These are phyloP conservation scores for Drosophila monieri DNA, from an alignment of 2,888 invertebrate species.

Conservation along the genomic window DNA sequence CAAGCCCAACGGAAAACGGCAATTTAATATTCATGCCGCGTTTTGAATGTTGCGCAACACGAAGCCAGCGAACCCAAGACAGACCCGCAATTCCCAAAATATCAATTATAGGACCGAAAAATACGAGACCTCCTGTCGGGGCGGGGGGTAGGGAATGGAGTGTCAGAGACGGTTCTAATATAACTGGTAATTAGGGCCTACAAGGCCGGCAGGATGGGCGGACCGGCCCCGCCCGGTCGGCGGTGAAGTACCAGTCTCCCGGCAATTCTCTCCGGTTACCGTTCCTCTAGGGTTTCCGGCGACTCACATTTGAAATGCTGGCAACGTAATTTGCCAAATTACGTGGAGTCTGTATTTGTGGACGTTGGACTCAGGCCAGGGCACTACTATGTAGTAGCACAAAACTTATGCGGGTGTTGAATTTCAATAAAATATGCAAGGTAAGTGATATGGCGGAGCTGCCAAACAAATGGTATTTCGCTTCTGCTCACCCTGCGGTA, in stretches of 20 bases:
- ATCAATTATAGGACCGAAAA: slow-evolving; percentile 73
- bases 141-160: not conserved
- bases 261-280: slow-evolving; percentile 17
- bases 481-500: not conserved
- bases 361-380: not conserved
- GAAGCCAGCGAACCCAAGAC: slow-evolving; percentile 27
- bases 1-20: not conserved
- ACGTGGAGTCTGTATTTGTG: slow-evolving; percentile 56
- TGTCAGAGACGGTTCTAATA: slow-evolving; percentile 50
- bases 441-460: slow-evolving; percentile 38
- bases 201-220: slow-evolving; percentile 23
- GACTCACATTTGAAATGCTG: slow-evolving; percentile 68
- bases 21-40: slow-evolving; percentile 73
- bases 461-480: slow-evolving; percentile 3
- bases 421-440: slow-evolving; percentile 79
- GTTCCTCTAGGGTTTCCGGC: slow-evolving; percentile 42
- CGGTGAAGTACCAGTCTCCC: slow-evolving; percentile 1
- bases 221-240: not conserved
- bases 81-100: slow-evolving; percentile 63
- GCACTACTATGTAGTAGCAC: slow-evolving; percentile 53
- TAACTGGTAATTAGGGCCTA: slow-evolving; percentile 72
- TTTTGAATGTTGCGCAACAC: slow-evolving; percentile 55
- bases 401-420: slow-evolving; percentile 71
- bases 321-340: slow-evolving; percentile 71
- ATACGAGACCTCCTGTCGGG: slow-evolving; percentile 55